phyloP scores from a whole-genome alignment of 2,888 invertebrate species.

The Ditula angustiorana region DNA sequence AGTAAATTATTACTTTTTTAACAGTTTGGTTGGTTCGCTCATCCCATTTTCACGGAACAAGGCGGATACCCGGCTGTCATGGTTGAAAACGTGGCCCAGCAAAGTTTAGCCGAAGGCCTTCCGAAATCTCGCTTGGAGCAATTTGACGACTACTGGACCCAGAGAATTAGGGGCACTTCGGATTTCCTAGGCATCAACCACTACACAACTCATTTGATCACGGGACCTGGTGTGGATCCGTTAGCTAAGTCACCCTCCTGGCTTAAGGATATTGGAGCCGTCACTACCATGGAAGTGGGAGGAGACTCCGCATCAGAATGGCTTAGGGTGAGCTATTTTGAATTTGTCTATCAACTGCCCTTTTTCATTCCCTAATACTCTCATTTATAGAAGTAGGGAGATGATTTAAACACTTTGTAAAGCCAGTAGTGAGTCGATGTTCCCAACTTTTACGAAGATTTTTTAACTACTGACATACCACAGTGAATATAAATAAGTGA shows the following conservation, averaged over 20 bases:
- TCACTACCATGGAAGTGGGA: conserved; percentile 76
- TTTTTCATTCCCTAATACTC: not conserved
- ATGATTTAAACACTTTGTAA: no score
- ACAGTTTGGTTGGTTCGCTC: conserved; percentile 84
- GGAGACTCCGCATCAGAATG: conserved; percentile 79
- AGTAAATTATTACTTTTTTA: conserved; percentile 43
- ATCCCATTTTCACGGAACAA: conserved; percentile 79
- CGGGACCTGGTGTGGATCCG: conserved; percentile 73
- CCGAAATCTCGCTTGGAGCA: conserved; percentile 73
- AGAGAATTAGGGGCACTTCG: conserved; percentile 78
- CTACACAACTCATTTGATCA: conserved; percentile 78
- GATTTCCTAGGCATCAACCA: conserved; percentile 83
- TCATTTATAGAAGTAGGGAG: no score
- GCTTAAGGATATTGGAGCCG: conserved; percentile 80
- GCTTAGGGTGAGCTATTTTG: conserved; percentile 68
- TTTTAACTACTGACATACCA: no score
- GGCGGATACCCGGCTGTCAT: conserved; percentile 81
- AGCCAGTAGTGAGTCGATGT: no score
- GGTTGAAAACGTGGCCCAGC: conserved; percentile 74
- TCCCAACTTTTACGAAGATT: no score
- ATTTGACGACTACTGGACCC: conserved; percentile 76
- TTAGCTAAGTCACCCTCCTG: conserved; percentile 77
- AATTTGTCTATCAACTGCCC: not conserved
- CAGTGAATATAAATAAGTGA: no score
- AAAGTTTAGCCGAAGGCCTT: conserved; percentile 74